Base-by-base conservation (phyloP, 2,797 vertebrate genomes). In the Cyprinodon diabolis region DNA sequence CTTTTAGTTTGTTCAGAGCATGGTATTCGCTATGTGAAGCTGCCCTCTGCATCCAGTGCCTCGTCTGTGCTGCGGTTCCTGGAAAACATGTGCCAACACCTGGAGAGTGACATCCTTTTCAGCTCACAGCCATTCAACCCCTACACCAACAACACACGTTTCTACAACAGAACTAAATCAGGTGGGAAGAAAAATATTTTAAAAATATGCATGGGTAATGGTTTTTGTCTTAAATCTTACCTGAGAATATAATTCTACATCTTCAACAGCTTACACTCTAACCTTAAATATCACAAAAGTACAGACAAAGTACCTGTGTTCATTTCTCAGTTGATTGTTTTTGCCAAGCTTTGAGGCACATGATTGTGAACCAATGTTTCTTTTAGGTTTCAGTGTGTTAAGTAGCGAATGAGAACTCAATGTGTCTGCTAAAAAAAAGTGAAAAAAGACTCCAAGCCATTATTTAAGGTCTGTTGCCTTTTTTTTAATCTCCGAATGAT, bases 101-200 rank as follows among this genome's bases (percentile, higher is more conserved):
- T 99, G 81, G 94, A 98, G 78, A 98, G 97, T 73, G 97, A 97
- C 94, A 96, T 95, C 76, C 93, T 99, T 77, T 97, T 99, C 86
- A 98, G 97, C 91, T 98, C 97, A 72, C 96, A 99, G 79, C 97
- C 98, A 7, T 98, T 98, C 92, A 97, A 95, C 84, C 94, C 96
- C 40, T 96, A 91, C 83, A 86, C 14, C 74, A 90, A 84, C 82
- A 92, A 85, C 82, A 74, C 89, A 5, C 90, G 86, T 74, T 91
- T 90, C 63, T 95, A 94, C 19, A 95, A 96, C 68, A 93, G 95
- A 91, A 96, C 85, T 87, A 96, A 97, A 89, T 90, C 91, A 91
- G 93, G 92, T 94, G 76, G 66, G 85, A 19, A 30, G n/a, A 43
- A 43, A 43, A 43, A 43, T 19, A 21, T 17, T 21, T 19, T n/a